A percentile compares a stretch with the other conserved stretches of the same genome.
These are phyloP conservation scores for Callorhinus ursinus DNA, from an alignment of 2,113 vertebrate species.

Conservation along the genomic window DNA sequence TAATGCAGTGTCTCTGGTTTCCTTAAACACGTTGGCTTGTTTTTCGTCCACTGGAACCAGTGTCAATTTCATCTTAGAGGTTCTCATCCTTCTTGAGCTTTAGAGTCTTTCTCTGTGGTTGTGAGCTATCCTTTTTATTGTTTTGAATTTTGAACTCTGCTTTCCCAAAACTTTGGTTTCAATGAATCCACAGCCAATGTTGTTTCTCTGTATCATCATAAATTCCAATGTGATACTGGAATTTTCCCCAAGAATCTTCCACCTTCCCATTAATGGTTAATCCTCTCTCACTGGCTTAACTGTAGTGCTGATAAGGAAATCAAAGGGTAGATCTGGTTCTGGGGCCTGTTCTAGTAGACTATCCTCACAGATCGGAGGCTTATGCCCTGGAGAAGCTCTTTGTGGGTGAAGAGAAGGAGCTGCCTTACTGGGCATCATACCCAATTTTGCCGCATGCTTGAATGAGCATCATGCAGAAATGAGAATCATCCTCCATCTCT, in stretches of 20 bases:
- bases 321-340: background rate
- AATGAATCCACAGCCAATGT: background rate
- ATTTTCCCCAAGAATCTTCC: background rate
- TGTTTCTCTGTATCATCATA: background rate
- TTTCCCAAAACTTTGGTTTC: background rate
- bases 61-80: background rate
- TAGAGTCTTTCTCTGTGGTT: background rate
- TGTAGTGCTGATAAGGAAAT: background rate
- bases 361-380: background rate
- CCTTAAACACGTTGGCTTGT: background rate
- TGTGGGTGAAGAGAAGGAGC: background rate
- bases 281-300: background rate
- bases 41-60: background rate
- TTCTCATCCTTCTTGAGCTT: background rate
- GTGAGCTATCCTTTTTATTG: background rate
- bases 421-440: background rate
- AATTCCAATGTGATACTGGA: background rate
- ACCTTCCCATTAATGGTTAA: background rate
- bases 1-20: background rate
- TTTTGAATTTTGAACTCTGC: background rate
- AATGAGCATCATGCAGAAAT: background rate
- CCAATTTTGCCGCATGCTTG: background rate
- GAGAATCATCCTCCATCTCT: background rate
- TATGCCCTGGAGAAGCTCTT: background rate
- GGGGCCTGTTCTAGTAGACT: background rate